A percentile compares a stretch with the other conserved stretches of the same genome.
phyloP scores from a whole-genome alignment of 2,888 invertebrate genomes.

The Stenotaenia linearis region DNA sequence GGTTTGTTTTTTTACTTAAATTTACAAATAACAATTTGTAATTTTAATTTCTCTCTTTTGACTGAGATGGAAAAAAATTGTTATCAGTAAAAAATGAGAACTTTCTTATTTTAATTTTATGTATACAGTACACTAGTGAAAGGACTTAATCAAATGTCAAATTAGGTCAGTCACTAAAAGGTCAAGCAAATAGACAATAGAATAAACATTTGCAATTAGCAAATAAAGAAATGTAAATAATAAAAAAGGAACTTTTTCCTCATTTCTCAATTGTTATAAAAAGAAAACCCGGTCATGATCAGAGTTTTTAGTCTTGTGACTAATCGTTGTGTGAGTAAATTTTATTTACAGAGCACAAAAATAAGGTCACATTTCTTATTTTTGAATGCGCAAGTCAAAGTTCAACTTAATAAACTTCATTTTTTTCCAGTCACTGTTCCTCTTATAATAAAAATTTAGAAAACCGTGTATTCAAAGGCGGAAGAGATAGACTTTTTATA shows the following conservation, averaged over 20 bases:
- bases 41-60: not conserved
- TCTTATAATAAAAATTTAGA: too few relatives aligned
- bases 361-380: not conserved
- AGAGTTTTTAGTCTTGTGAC: not conserved
- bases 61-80: not conserved
- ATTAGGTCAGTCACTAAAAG: not conserved
- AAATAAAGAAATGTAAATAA: not conserved
- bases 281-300: constrained; percentile 8
- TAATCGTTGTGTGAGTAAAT: not conserved
- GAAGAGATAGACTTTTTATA: not conserved
- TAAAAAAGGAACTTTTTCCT: not conserved
- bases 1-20: not conserved
- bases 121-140: not conserved
- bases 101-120: not conserved
- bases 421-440: too few relatives aligned
- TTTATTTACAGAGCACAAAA: not conserved
- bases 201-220: not conserved
- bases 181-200: not conserved
- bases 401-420: not conserved
- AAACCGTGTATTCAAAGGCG: too few relatives aligned
- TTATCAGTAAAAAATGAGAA: not conserved
- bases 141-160: not conserved
- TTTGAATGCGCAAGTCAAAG: not conserved
- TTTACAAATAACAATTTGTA: too few relatives aligned
- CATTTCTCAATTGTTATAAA: not conserved